Evolutionary conservation across 2,797 vertebrate genomes (phyloP).

Genomic region (Danio jaintianensis): DNA sequence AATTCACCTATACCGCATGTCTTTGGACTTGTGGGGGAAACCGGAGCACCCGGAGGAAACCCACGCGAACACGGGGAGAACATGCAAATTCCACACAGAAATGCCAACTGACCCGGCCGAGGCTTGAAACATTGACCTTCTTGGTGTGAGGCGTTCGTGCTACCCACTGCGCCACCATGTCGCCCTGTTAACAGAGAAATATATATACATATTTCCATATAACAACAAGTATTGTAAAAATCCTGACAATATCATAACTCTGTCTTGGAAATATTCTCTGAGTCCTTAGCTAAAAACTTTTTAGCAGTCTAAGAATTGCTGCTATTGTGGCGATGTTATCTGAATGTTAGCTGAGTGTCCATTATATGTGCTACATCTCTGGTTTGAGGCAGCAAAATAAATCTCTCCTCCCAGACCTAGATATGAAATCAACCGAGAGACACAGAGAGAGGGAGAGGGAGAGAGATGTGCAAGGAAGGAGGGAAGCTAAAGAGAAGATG

Average conservation of each 20-base stretch:
- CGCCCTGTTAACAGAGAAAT: background rate
- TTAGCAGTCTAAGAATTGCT: constrained; percentile 1
- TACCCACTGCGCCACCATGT: too few species aligned
- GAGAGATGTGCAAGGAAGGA: constrained; percentile 13
- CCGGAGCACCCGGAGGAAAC: too few species aligned
- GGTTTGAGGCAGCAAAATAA: constrained; percentile 41
- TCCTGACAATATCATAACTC: background rate
- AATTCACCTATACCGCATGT: too few species aligned
- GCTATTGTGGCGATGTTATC: background rate
- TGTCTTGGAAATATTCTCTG: background rate
- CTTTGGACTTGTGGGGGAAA: too few species aligned
- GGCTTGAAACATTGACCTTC: too few species aligned
- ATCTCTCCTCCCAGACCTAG: constrained; percentile 60
- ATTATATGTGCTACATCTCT: constrained; percentile 30
- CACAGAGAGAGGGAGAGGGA: constrained; percentile 29
- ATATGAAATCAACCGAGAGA: constrained; percentile 64
- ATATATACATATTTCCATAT: background rate
- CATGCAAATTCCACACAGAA: too few species aligned
- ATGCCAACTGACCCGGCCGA: too few species aligned
- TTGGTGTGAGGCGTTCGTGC: too few species aligned
- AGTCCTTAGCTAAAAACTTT: constrained; percentile 4
- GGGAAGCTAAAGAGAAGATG: constrained; percentile 22
- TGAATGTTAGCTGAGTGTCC: constrained; percentile 18
- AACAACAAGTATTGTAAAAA: background rate
- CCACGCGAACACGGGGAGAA: too few species aligned